phyloP scores from a whole-genome alignment of 2,888 invertebrate species.

The Pomacea canaliculata region DNA sequence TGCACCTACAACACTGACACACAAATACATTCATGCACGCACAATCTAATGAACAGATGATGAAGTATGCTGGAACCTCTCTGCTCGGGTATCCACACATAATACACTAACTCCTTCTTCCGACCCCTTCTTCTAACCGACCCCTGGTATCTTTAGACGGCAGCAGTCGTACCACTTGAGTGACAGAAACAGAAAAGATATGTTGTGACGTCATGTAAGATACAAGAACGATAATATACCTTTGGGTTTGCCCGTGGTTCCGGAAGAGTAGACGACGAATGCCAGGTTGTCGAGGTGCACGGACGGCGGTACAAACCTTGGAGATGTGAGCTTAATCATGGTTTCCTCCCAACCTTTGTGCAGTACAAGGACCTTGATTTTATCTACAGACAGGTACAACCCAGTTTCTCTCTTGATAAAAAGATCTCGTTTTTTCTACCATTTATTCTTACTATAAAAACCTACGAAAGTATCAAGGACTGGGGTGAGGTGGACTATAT shows the following conservation, averaged over 20 bases:
- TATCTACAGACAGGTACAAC: constrained; percentile 5
- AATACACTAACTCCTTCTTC: too few relatives aligned
- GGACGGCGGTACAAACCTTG: constrained; percentile 22
- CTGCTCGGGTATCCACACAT: too few relatives aligned
- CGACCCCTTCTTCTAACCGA: too few relatives aligned
- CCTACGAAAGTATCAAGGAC: too few relatives aligned
- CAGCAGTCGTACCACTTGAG: too few relatives aligned
- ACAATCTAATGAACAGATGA: not conserved
- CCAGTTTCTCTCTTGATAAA: not conserved
- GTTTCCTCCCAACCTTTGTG: constrained; percentile 54
- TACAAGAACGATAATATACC: constrained; percentile 48
- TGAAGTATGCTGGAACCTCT: too few relatives aligned
- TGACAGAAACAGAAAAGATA: too few relatives aligned
- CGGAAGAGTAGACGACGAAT: constrained; percentile 70
- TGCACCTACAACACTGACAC: not conserved
- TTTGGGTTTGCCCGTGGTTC: constrained; percentile 71
- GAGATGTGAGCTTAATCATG: constrained; percentile 29
- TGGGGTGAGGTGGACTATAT: too few relatives aligned
- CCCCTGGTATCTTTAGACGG: too few relatives aligned
- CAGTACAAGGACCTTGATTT: constrained; percentile 31
- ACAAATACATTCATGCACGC: not conserved
- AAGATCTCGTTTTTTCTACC: too few relatives aligned
- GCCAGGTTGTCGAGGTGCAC: constrained; percentile 66
- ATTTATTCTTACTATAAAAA: too few relatives aligned
- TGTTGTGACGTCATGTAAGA: too few relatives aligned